These are phyloP conservation scores for Actinopyga echinites DNA, from an alignment of 53 echinoderm and acorn worm species.

Conservation along the genomic window DNA sequence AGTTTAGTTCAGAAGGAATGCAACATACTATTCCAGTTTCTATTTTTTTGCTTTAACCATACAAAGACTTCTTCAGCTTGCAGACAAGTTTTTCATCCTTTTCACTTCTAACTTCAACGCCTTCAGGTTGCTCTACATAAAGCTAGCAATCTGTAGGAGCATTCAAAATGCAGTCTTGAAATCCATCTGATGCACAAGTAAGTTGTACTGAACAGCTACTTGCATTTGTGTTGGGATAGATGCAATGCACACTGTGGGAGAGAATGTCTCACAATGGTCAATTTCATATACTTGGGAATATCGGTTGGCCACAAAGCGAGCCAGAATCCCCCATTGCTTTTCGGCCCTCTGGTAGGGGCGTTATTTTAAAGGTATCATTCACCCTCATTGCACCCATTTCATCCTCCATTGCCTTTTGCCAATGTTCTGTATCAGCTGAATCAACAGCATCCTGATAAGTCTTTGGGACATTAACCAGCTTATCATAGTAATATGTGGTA, in stretches of 20 bases:
- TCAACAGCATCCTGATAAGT: slow-evolving; percentile 25
- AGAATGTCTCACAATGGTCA: slow-evolving; percentile 25
- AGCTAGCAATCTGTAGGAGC: slow-evolving; percentile 33
- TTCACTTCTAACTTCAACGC: slow-evolving; percentile 5
- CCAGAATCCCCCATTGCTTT: neutral
- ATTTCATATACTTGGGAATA: slow-evolving; percentile 5
- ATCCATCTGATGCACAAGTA: slow-evolving; percentile 5
- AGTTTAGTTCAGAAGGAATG: slow-evolving; percentile 11
- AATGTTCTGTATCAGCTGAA: neutral
- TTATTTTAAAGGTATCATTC: slow-evolving; percentile 30
- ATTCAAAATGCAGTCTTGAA: slow-evolving; percentile 38
- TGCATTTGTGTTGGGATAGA: slow-evolving; percentile 5
- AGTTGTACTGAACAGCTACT: slow-evolving; percentile 14
- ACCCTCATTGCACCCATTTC: neutral
- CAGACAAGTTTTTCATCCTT: neutral
- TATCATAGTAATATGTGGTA: neutral
- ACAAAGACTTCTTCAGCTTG: slow-evolving; percentile 43
- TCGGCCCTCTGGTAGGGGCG: too few species aligned
- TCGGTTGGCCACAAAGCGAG: neutral
- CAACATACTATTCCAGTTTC: slow-evolving; percentile 36
- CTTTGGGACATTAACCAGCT: neutral
- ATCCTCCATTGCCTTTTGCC: slow-evolving; percentile 34
- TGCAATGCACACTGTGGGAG: neutral
- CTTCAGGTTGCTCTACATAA: neutral
- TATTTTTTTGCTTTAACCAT: slow-evolving; percentile 52